Conservation (phyloP, 2,888 invertebrate species). For the Acronicta aceris region DNA sequence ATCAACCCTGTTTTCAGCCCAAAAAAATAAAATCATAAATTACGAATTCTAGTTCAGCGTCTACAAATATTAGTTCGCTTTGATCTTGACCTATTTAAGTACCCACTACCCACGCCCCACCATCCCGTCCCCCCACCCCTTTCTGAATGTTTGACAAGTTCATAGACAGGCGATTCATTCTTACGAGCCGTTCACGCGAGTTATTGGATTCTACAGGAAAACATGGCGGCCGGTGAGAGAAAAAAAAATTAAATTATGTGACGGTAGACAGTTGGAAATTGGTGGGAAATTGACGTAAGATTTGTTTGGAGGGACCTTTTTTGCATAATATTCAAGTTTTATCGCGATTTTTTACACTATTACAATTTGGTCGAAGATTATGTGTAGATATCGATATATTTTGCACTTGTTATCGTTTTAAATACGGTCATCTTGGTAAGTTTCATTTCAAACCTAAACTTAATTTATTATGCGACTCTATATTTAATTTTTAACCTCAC, state of each 20-base stretch:
- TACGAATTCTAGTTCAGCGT: conserved; percentile 25
- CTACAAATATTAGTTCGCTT: conserved; percentile 24
- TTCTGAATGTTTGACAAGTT: conserved; percentile 62
- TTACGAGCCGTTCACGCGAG: conserved; percentile 58
- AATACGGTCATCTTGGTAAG: background rate
- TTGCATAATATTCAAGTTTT: conserved; percentile 58
- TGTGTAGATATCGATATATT: background rate
- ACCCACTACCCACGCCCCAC: background rate
- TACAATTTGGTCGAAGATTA: too few species aligned
- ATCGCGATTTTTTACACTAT: conserved; percentile 36
- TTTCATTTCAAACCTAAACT: background rate
- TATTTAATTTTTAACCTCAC: too few species aligned
- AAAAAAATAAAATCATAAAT: conserved; percentile 34
- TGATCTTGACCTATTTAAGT: conserved; percentile 46
- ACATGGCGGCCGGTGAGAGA: conserved; percentile 51
- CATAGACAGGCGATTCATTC: conserved; percentile 58
- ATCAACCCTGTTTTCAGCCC: background rate
- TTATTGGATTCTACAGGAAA: conserved; percentile 65
- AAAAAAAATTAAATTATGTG: conserved; percentile 61
- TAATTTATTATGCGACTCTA: too few species aligned
- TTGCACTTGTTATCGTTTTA: conserved; percentile 1
- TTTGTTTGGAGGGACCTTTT: conserved; percentile 45
- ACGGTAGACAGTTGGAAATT: conserved; percentile 52
- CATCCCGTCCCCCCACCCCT: conserved; percentile 6
- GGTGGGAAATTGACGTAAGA: conserved; percentile 46